These are phyloP conservation scores for Bos javanicus DNA, from an alignment of 2,113 vertebrate genomes.

Conservation along the genomic window DNA sequence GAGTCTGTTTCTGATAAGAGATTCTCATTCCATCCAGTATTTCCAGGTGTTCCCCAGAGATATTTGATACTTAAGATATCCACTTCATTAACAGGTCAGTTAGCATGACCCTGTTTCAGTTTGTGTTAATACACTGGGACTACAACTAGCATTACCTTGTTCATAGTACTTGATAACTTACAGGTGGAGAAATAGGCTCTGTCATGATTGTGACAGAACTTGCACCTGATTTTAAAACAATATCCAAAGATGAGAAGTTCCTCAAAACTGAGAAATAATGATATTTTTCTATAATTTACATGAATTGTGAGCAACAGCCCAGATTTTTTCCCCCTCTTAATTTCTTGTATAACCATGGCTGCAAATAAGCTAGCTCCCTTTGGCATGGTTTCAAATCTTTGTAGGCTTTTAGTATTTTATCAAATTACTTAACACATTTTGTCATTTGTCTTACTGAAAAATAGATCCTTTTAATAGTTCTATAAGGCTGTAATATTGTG, in stretches of 20 bases:
- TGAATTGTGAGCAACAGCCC: not conserved
- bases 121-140: not conserved
- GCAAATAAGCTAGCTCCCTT: not conserved
- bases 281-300: not conserved
- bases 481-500: not conserved
- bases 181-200: not conserved
- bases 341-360: not conserved
- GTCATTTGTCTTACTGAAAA: not conserved
- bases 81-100: not conserved
- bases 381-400: not conserved
- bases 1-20: not conserved
- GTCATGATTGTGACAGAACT: not conserved
- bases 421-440: not conserved
- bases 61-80: not conserved
- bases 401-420: not conserved
- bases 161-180: not conserved
- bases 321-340: not conserved
- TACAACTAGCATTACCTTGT: not conserved
- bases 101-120: not conserved
- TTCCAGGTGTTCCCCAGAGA: not conserved
- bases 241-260: not conserved
- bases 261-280: not conserved
- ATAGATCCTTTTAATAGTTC: not conserved
- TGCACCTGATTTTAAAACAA: not conserved
- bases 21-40: not conserved